Base-by-base conservation (phyloP, 1,140 invertebrate genomes). In the Telenomus remus region DNA sequence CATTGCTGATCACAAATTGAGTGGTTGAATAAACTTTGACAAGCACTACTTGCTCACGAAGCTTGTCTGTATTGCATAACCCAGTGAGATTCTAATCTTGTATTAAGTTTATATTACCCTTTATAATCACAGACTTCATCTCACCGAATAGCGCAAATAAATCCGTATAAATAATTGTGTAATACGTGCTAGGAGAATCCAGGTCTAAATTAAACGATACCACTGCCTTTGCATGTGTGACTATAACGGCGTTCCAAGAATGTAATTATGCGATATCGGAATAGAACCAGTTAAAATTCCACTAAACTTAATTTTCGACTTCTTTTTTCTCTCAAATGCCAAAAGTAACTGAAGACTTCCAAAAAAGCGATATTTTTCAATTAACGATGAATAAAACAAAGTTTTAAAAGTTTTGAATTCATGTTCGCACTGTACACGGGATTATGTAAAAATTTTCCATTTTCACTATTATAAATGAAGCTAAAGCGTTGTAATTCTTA, bases 381-480 rank as follows among this genome's bases (percentile, higher is more conserved):
- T 12, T 50, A 3, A 6, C 19, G 19, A 27, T 27, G 19, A 27
- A 27, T 27, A 1, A 6, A 1, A 27, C 6, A 6, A 27, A 1
- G 6, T 27, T 27, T 27, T 6, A 27, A 27, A 27, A 60, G n/a
- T n/a, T n/a, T n/a, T n/a, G n/a, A n/a, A n/a, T n/a, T n/a, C n/a
- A n/a, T n/a, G n/a, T n/a, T n/a, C n/a, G n/a, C n/a, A n/a, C n/a
- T n/a, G n/a, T n/a, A n/a, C n/a, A n/a, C n/a, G n/a, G n/a, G n/a
- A n/a, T n/a, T n/a, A n/a, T n/a, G n/a, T n/a, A n/a, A n/a, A n/a
- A n/a, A n/a, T n/a, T n/a, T n/a, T 69, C 65, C 47, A 69, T 69
- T 57, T 69, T 60, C n/a, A n/a, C n/a, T n/a, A 50, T 56, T 57
- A 71, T 71, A 71, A 71, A 71, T 56, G 51, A 71, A 57, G 27